These are phyloP conservation scores for Acanthacorydalis orientalis DNA, from an alignment of 2,888 invertebrate species.

Conservation along the genomic window DNA sequence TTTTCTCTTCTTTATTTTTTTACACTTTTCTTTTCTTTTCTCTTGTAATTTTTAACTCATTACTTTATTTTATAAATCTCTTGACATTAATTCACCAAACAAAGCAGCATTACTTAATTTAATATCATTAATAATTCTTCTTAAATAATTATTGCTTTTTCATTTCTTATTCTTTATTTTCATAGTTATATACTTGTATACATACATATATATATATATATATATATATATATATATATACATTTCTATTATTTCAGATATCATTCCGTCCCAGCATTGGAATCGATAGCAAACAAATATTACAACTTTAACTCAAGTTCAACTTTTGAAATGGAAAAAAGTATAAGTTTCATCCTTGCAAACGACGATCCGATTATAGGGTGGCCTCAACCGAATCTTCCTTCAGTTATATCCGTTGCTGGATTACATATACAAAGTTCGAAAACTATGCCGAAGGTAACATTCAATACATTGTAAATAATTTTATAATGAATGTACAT, in stretches of 20 bases:
- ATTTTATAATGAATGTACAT: neutral
- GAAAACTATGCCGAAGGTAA: constrained; percentile 17
- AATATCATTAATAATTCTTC: too few relatives aligned
- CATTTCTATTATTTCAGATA: neutral
- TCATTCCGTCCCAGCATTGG: neutral
- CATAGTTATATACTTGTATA: too few relatives aligned
- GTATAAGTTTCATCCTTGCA: constrained; percentile 19
- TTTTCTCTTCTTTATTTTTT: too few relatives aligned
- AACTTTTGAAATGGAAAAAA: constrained; percentile 15
- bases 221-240: too few relatives aligned
- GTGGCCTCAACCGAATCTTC: constrained; percentile 17
- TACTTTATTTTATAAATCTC: too few relatives aligned
- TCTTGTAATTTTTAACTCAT: too few relatives aligned
- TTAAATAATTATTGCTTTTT: too few relatives aligned
- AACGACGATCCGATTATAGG: constrained; percentile 20
- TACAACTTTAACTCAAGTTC: neutral
- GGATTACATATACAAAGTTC: constrained; percentile 17
- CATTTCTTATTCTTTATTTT: too few relatives aligned
- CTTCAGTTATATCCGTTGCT: constrained; percentile 18
- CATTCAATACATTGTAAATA: too few relatives aligned
- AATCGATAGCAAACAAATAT: neutral
- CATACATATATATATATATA: neutral
- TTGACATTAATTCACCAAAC: too few relatives aligned
- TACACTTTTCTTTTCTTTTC: too few relatives aligned
- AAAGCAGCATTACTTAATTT: too few relatives aligned